phyloP scores from a whole-genome alignment of 2,797 vertebrate genomes.

The Sebastes vulpes region DNA sequence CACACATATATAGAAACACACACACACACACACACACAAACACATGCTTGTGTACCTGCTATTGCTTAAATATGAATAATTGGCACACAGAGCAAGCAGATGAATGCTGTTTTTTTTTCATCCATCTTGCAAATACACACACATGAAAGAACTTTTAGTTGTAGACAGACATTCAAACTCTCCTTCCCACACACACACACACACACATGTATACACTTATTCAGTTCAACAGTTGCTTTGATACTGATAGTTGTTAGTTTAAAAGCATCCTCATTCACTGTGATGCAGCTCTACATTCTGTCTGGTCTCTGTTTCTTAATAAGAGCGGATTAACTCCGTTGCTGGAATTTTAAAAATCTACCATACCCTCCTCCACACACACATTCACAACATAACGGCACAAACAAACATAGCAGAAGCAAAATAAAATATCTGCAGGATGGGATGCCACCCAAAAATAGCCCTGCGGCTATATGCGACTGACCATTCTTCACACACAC shows the following conservation, averaged over 20 bases:
- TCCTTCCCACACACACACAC: background rate
- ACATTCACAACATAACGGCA: background rate
- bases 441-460: constrained; percentile 14
- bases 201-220: background rate
- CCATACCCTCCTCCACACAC: constrained; percentile 15
- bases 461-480: background rate
- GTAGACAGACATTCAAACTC: background rate
- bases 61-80: constrained; percentile 55
- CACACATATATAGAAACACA: constrained; percentile 21
- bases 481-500: background rate
- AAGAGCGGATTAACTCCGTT: constrained; percentile 45
- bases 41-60: constrained; percentile 8
- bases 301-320: constrained; percentile 39
- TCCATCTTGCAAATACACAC: constrained; percentile 5
- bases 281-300: constrained; percentile 25
- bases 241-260: constrained; percentile 30
- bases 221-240: constrained; percentile 38
- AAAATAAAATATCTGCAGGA: constrained; percentile 22
- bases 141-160: background rate
- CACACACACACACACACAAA: background rate
- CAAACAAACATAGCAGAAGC: background rate
- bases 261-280: constrained; percentile 20
- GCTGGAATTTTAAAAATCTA: constrained; percentile 26
- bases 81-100: constrained; percentile 24
- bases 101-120: background rate